Percentiles rank a stretch among this genome's conserved stretches.
Conservation (phyloP, 2,113 vertebrate species). For the Pelvicachromis taeniatus region DNA sequence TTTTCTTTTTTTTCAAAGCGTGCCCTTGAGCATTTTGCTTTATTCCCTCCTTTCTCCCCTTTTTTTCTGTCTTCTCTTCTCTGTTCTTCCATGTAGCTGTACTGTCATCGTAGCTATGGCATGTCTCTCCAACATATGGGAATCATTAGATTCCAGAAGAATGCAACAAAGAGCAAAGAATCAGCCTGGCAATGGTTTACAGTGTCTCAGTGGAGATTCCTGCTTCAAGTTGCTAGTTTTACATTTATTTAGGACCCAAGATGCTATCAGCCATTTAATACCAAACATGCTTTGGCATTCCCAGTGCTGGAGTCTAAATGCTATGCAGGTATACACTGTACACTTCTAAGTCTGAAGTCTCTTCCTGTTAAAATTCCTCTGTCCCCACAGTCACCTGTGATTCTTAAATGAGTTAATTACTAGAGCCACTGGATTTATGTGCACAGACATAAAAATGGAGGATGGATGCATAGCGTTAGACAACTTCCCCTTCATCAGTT, state of each 20-base stretch:
- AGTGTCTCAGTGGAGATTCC: constrained; percentile 19
- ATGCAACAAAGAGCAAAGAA: constrained; percentile 31
- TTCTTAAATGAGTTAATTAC: background rate
- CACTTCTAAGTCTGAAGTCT: background rate
- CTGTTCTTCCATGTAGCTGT: background rate
- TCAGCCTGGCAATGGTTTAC: constrained; percentile 51
- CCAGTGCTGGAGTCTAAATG: background rate
- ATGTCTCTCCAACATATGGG: constrained; percentile 52
- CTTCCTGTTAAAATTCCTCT: background rate
- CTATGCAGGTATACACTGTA: background rate
- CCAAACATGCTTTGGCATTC: background rate
- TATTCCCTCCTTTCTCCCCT: background rate
- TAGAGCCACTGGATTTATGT: background rate
- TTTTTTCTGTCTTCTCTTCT: background rate
- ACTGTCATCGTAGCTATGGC: constrained; percentile 20
- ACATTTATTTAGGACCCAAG: background rate
- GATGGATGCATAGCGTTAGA: background rate
- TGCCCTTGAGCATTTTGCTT: background rate
- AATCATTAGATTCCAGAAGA: constrained; percentile 56
- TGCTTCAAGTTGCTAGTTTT: constrained; percentile 15
- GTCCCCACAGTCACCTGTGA: background rate
- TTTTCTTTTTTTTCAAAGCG: background rate
- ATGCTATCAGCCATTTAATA: constrained; percentile 12
- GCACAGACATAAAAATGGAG: background rate
- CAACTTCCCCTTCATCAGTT: background rate